Conservation (phyloP, 2,797 vertebrate genomes). For the Holocentrus rufus region DNA sequence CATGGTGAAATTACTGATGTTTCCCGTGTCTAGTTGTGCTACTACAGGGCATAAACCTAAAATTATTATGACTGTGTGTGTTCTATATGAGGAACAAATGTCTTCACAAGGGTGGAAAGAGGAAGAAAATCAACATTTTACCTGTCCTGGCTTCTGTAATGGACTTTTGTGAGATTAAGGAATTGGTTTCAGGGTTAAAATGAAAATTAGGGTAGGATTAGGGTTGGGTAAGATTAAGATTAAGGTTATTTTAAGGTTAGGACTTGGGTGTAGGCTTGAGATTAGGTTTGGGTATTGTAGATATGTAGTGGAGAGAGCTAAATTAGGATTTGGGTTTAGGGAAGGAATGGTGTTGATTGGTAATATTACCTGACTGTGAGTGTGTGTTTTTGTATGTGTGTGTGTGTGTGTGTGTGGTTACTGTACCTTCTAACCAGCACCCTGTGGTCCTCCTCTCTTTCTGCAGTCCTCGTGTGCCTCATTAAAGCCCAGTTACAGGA, state of each 20-base stretch:
- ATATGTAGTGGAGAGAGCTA: conserved; percentile 12
- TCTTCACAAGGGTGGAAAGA: not conserved
- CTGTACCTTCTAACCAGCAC: conserved; percentile 61
- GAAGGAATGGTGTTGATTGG: conserved; percentile 6
- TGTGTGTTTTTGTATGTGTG: conserved; percentile 1
- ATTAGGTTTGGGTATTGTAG: conserved; percentile 28
- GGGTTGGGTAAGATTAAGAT: conserved; percentile 29
- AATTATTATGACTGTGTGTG: too few species aligned
- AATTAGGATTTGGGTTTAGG: conserved; percentile 23
- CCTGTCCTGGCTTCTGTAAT: not conserved
- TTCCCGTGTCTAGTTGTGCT: too few species aligned
- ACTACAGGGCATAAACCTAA: too few species aligned
- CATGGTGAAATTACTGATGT: too few species aligned
- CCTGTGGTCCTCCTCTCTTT: conserved; percentile 59
- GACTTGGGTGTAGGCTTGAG: conserved; percentile 42
- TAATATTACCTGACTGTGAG: conserved; percentile 3
- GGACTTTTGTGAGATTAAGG: not conserved
- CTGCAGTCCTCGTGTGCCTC: conserved; percentile 64
- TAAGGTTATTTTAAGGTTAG: conserved; percentile 24
- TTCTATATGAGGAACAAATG: too few species aligned
- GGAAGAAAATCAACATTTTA: conserved; percentile 11
- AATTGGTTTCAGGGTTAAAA: conserved; percentile 20
- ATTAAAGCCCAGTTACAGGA: conserved; percentile 75
- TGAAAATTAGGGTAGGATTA: conserved; percentile 23
- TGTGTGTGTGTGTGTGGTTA: conserved; percentile 41